Conservation (phyloP, 2,888 invertebrate species). For the Actias luna region DNA sequence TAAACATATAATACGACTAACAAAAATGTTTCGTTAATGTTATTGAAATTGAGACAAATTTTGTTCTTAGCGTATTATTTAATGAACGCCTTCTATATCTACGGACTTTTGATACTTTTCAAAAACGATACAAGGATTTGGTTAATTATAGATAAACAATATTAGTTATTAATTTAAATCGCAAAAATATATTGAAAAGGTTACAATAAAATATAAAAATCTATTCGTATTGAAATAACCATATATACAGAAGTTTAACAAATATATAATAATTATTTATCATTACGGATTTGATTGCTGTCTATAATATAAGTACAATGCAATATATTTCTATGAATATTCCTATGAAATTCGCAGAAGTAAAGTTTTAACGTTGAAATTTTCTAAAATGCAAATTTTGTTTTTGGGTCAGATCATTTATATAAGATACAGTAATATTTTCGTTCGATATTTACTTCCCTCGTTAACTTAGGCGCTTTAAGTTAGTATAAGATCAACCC, state of each 20-base stretch:
- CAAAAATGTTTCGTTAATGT: background rate
- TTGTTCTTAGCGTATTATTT: background rate
- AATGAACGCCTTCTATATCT: background rate
- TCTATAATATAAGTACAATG: no score
- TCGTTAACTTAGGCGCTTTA: background rate
- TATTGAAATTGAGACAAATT: background rate
- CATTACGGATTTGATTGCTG: no score
- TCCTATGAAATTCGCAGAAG: no score
- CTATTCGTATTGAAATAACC: background rate
- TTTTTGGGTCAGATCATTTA: background rate
- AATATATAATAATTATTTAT: no score
- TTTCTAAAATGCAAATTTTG: background rate
- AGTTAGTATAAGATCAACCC: background rate
- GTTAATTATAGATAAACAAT: background rate
- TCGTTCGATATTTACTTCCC: background rate
- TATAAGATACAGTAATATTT: background rate
- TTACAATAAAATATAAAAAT: background rate
- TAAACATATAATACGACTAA: background rate
- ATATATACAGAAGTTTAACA: background rate
- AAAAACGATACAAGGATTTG: background rate
- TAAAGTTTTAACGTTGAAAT: background rate
- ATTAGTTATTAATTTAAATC: no score
- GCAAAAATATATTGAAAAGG: no score
- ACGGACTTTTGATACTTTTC: background rate
- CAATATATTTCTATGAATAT: no score